phyloP scores from a whole-genome alignment of 2,888 invertebrate genomes.

The Dermolepida albohirtum region DNA sequence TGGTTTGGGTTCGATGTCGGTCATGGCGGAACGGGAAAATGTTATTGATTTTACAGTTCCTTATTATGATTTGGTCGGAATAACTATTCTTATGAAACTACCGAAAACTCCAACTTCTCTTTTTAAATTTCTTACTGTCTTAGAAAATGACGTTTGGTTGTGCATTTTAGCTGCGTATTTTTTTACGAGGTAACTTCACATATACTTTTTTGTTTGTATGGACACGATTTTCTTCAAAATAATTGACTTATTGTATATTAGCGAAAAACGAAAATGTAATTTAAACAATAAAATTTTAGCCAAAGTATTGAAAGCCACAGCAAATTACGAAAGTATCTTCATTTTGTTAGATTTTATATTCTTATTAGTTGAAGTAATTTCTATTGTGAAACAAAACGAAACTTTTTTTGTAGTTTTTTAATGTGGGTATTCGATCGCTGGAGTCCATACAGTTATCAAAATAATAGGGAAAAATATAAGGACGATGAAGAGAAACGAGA shows the following conservation, averaged over 20 bases:
- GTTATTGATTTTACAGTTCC: slow-evolving; percentile 99
- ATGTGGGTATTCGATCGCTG: slow-evolving; percentile 98
- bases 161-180: slow-evolving; percentile 96
- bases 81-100: slow-evolving; percentile 94
- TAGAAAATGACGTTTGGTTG: slow-evolving; percentile 97
- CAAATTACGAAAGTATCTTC: not conserved
- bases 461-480: slow-evolving; percentile 91
- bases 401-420: slow-evolving; percentile 75
- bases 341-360: not conserved
- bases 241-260: too few species aligned
- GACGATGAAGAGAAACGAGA: slow-evolving; percentile 94
- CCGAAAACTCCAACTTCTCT: slow-evolving; percentile 90
- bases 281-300: too few species aligned
- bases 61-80: slow-evolving; percentile 97
- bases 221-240: too few species aligned
- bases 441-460: slow-evolving; percentile 97
- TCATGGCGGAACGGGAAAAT: slow-evolving; percentile 97
- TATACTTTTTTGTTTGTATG: too few species aligned
- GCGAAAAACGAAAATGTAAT: too few species aligned
- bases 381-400: too few species aligned
- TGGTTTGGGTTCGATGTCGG: slow-evolving; percentile 91
- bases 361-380: not conserved
- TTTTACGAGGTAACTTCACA: slow-evolving; percentile 88
- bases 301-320: too few species aligned
- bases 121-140: slow-evolving; percentile 95